Conservation (phyloP, 2,888 invertebrate genomes). For the Melieria omissa region DNA sequence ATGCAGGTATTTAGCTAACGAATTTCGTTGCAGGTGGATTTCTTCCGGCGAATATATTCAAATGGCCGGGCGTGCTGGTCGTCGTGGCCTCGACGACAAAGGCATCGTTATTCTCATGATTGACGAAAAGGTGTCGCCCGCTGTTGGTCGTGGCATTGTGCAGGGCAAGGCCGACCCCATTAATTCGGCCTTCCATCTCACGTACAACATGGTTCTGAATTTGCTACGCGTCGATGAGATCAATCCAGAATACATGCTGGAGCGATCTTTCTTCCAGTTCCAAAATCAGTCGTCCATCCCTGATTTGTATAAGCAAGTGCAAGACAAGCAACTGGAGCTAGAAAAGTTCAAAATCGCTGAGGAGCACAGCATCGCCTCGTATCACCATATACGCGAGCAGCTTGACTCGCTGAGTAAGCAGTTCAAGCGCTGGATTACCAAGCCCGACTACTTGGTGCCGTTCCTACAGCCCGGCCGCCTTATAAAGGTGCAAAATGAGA, state of each 20-base stretch:
- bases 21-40: conserved; percentile 75
- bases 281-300: conserved; percentile 98
- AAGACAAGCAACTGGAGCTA: conserved; percentile 74
- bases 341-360: conserved; percentile 75
- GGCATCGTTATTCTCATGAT: conserved; percentile 98
- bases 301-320: conserved; percentile 79
- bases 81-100: conserved; percentile 96
- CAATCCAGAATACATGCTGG: conserved; percentile 99
- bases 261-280: conserved; percentile 98
- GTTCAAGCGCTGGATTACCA: conserved; percentile 82
- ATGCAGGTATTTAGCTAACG: background rate
- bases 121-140: conserved; percentile 92
- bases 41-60: conserved; percentile 99
- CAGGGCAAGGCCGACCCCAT: conserved; percentile 96
- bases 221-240: conserved; percentile 97
- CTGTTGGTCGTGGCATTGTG: conserved; percentile 79
- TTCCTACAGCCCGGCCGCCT: conserved; percentile 95
- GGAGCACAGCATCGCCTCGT: conserved; percentile 82
- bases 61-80: conserved; percentile 98
- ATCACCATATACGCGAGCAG: conserved; percentile 86
- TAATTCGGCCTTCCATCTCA: conserved; percentile 98
- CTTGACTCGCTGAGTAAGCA: conserved; percentile 79
- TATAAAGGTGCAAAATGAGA: conserved; percentile 88
- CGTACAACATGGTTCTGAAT: conserved; percentile 99
- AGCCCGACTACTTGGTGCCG: conserved; percentile 88